Percentiles rank a stretch among this genome's conserved stretches.
phyloP scores from a whole-genome alignment of 1,140 invertebrate species.

The Mya arenaria region DNA sequence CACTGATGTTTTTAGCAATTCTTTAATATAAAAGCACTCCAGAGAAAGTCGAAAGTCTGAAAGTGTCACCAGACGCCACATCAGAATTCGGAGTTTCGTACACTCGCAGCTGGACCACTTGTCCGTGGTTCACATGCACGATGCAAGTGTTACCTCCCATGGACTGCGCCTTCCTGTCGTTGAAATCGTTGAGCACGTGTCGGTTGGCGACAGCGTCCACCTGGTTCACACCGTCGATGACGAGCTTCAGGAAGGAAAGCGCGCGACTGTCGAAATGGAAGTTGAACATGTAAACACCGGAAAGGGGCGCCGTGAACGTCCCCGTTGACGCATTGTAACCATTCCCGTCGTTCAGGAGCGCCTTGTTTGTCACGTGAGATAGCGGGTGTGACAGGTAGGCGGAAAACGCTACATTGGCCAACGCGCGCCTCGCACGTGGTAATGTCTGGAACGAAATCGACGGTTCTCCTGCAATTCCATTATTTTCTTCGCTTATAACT shows the following conservation, averaged over 20 bases:
- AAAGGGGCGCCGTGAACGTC: constrained; percentile 3
- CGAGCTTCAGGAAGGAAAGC: background rate
- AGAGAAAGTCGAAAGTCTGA: constrained; percentile 23
- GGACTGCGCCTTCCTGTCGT: background rate
- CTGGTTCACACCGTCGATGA: constrained; percentile 16
- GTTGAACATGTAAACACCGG: constrained; percentile 18
- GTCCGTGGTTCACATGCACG: background rate
- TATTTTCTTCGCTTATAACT: background rate
- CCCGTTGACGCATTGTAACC: constrained; percentile 1
- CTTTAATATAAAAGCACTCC: constrained; percentile 25
- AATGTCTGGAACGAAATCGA: background rate
- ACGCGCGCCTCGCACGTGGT: background rate
- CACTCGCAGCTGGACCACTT: background rate
- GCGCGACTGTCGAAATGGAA: background rate
- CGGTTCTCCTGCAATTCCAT: background rate
- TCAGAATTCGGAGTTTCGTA: background rate
- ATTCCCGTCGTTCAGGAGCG: constrained; percentile 12
- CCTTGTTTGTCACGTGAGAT: background rate
- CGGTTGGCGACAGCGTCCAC: constrained; percentile 16
- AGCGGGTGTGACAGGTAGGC: background rate
- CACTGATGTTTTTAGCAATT: background rate
- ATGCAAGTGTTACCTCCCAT: constrained; percentile 23
- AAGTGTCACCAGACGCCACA: background rate
- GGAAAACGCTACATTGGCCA: constrained; percentile 1
- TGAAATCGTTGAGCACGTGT: background rate